Evolutionary conservation across 2,797 vertebrate genomes (phyloP).

Genomic region (Artibeus lituratus): DNA sequence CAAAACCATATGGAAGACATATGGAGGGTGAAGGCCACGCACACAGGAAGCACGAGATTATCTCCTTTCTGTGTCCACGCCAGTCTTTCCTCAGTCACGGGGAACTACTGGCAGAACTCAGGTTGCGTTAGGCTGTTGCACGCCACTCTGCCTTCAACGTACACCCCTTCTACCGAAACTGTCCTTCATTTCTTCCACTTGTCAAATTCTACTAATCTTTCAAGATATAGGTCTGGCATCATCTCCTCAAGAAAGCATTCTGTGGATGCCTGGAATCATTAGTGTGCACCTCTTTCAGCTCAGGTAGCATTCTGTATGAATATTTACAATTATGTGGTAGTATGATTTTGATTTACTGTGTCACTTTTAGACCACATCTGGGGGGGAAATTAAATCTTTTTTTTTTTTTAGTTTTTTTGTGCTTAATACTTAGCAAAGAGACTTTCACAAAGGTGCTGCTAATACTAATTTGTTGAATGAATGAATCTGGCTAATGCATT

Average conservation of each 20-base stretch:
- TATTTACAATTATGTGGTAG: background rate
- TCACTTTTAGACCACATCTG: background rate
- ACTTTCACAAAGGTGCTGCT: background rate
- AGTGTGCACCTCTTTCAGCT: background rate
- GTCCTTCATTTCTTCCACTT: background rate
- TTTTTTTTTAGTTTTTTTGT: background rate
- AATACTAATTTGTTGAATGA: constrained; percentile 48
- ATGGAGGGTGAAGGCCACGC: background rate
- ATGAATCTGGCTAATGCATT: constrained; percentile 14
- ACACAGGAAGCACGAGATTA: background rate
- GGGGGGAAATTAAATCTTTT: background rate
- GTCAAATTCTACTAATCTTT: background rate
- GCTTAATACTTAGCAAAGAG: background rate
- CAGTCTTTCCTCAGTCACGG: background rate
- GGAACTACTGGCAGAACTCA: background rate
- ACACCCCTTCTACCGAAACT: background rate
- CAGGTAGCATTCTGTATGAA: background rate
- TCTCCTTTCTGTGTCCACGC: background rate
- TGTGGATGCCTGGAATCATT: background rate
- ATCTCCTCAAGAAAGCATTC: background rate
- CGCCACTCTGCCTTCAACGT: background rate
- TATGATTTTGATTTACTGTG: background rate
- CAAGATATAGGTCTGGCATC: background rate
- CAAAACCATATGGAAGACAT: background rate
- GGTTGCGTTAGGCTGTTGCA: background rate